These are phyloP conservation scores for Sarcophaga carnaria DNA, from an alignment of 2,888 invertebrate species.

Conservation along the genomic window DNA sequence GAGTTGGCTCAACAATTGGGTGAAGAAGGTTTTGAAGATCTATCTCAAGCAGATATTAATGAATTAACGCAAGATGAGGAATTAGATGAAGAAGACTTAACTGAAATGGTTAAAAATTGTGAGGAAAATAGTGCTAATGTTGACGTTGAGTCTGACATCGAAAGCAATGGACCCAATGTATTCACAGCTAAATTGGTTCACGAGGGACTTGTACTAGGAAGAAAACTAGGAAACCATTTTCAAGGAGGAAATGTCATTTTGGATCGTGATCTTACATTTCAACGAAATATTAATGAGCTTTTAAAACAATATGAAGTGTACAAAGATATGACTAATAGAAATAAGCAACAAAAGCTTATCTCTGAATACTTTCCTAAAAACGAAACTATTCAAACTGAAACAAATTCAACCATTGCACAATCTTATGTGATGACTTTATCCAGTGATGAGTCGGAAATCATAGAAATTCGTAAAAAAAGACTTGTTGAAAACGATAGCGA, in stretches of 20 bases:
- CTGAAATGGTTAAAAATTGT: neutral
- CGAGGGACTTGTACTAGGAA: neutral
- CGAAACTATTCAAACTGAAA: too few relatives aligned
- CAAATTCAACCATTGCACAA: too few relatives aligned
- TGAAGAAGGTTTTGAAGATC: constrained; percentile 31
- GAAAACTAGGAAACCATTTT: neutral
- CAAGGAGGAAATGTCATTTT: neutral
- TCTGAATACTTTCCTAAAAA: too few relatives aligned
- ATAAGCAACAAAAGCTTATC: too few relatives aligned
- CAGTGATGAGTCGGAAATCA: too few relatives aligned
- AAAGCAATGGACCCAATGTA: neutral
- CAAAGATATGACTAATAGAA: too few relatives aligned
- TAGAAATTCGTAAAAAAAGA: too few relatives aligned
- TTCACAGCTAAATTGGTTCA: neutral
- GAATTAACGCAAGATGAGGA: constrained; percentile 24
- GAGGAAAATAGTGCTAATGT: neutral
- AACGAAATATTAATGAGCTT: too few relatives aligned
- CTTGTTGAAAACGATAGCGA: too few relatives aligned
- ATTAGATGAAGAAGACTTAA: constrained; percentile 24
- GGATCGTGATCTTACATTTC: too few relatives aligned
- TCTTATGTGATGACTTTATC: too few relatives aligned
- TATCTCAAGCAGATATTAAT: constrained; percentile 21
- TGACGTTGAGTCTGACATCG: neutral
- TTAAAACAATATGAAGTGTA: too few relatives aligned
- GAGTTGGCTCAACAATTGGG: constrained; percentile 26